A percentile compares a stretch with the other conserved stretches of the same genome.
These are phyloP conservation scores for Sciurus niger DNA, from an alignment of 2,113 vertebrate genomes.

Conservation along the genomic window DNA sequence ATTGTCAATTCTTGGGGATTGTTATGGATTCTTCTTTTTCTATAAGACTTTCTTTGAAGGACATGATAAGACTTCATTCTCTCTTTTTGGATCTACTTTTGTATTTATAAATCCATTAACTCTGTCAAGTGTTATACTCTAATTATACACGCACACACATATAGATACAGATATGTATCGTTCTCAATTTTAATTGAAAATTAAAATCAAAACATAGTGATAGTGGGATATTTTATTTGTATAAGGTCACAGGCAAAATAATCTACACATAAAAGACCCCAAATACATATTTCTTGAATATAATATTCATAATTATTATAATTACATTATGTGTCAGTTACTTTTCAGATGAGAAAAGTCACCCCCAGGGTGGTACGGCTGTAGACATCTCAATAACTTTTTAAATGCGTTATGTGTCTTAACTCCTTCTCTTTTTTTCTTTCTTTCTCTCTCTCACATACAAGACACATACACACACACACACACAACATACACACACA, in stretches of 20 bases:
- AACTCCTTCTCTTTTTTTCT: not conserved
- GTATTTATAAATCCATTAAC: not conserved
- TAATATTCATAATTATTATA: not conserved
- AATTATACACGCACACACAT: not conserved
- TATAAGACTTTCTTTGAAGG: not conserved
- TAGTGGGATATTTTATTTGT: not conserved
- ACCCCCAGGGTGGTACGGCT: no score
- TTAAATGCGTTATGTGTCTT: not conserved
- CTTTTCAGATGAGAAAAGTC: not conserved
- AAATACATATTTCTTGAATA: not conserved
- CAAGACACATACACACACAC: not conserved
- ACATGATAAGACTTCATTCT: not conserved
- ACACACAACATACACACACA: not conserved
- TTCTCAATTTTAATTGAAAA: not conserved
- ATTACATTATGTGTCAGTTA: not conserved
- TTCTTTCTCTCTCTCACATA: not conserved
- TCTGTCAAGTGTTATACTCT: not conserved
- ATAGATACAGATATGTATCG: not conserved
- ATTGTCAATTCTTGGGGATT: not conserved
- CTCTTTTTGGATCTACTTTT: not conserved
- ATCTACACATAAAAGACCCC: not conserved
- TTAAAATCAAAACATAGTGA: not conserved
- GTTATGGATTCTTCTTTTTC: not conserved
- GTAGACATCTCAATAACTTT: not conserved
- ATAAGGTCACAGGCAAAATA: not conserved